phyloP scores from a whole-genome alignment of 2,797 vertebrate species.

The Crocodylus rhombifer region DNA sequence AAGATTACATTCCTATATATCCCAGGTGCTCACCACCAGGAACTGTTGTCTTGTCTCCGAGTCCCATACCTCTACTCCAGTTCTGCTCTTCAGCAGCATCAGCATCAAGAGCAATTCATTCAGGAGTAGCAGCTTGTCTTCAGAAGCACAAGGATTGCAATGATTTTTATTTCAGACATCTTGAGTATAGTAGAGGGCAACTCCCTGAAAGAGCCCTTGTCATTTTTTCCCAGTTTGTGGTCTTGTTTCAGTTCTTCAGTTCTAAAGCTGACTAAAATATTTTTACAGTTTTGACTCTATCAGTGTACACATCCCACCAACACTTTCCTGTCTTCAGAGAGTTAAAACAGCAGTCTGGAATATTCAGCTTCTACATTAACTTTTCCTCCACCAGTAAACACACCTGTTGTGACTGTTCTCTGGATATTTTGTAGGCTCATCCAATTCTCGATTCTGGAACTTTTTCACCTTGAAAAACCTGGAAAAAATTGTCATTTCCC shows the following conservation, averaged over 20 bases:
- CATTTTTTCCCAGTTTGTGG: neutral
- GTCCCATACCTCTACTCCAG: neutral
- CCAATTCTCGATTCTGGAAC: neutral
- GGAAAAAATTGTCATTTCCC: neutral
- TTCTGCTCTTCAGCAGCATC: neutral
- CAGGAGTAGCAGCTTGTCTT: neutral
- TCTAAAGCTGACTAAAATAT: conserved; percentile 9
- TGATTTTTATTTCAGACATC: neutral
- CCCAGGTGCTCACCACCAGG: neutral
- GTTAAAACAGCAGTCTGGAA: neutral
- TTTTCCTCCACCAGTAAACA: neutral
- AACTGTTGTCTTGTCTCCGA: neutral
- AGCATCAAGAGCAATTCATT: neutral
- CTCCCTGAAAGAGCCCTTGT: conserved; percentile 42
- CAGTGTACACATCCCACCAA: neutral
- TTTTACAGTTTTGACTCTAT: neutral
- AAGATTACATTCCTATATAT: neutral
- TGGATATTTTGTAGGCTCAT: neutral
- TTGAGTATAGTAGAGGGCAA: conserved; percentile 29
- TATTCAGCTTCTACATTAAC: neutral
- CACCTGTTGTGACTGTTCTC: neutral
- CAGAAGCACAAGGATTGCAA: neutral
- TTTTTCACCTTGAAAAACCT: neutral
- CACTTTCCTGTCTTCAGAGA: neutral
- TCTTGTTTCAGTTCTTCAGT: conserved; percentile 2